Evolutionary conservation across 1,140 invertebrate species (phyloP).

Genomic region (Drosophila bocqueti): DNA sequence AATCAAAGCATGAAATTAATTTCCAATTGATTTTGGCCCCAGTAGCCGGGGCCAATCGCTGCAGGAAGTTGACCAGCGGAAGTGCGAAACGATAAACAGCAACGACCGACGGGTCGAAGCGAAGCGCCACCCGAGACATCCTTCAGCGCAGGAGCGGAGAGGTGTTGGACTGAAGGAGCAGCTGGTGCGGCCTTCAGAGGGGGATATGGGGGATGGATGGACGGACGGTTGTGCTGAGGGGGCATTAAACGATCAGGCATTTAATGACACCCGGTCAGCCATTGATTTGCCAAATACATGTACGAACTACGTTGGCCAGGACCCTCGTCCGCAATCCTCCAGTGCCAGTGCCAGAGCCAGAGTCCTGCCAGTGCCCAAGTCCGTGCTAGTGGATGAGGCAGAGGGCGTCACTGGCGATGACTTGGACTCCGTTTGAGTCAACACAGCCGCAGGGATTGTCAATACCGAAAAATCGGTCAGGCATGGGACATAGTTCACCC

Average conservation of each 20-base stretch:
- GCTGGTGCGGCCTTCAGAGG: constrained; percentile 23
- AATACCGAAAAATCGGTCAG: constrained; percentile 60
- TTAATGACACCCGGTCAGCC: constrained; percentile 81
- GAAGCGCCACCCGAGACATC: constrained; percentile 48
- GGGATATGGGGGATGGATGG: neutral
- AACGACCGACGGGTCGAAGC: constrained; percentile 42
- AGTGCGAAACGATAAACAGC: constrained; percentile 83
- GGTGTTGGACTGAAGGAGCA: constrained; percentile 18
- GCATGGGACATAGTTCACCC: constrained; percentile 57
- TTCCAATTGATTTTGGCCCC: constrained; percentile 83
- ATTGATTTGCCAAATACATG: constrained; percentile 80
- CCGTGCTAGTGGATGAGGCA: neutral
- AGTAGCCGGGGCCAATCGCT: constrained; percentile 65
- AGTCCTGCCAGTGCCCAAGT: neutral
- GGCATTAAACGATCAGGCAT: constrained; percentile 81
- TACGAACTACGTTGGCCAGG: constrained; percentile 29
- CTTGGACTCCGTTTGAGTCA: constrained; percentile 66
- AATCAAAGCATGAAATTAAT: constrained; percentile 84
- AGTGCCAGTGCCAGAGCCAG: neutral
- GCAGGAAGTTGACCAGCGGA: constrained; percentile 81
- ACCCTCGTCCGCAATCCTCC: constrained; percentile 4
- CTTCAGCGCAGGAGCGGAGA: constrained; percentile 43
- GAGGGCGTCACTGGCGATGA: constrained; percentile 27
- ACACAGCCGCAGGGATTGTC: constrained; percentile 75
- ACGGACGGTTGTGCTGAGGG: constrained; percentile 19